Evolutionary conservation across 1,140 invertebrate genomes (phyloP), one percentile per base, ranked within the genome.

Genomic region (Zaprionus capensis): DNA sequence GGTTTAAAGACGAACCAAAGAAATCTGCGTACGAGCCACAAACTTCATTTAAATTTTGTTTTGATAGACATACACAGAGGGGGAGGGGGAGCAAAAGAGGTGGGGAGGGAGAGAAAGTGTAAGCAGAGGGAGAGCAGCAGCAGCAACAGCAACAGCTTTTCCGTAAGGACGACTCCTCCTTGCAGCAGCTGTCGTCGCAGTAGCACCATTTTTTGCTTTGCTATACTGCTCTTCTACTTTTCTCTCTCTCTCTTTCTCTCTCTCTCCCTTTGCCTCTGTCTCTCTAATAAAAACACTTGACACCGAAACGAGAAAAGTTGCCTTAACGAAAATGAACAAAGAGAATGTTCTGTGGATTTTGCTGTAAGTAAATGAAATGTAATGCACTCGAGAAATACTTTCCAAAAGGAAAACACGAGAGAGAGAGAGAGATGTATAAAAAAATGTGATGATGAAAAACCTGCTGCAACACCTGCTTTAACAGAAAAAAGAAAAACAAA

Each of bases 211-310:
- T 71, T 82, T 68, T 67, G 71, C 36, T 22, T 2, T 53, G 17
- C 24, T 46, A 17, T 46, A 12, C 11, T 46, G n/a, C 14, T 26
- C 5, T 14, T 5, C 26, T 24, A 15, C 28, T 61, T 24, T 12
- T 38, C 41, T 44, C 31, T 66, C 24, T 22, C n/a, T 36, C 31
- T 22, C 67, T 56, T 55, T 38, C 31, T 38, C n/a, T 49, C 22
- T 59, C 38, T 63, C 53, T 63, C n/a, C 34, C 36, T 68, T 38
- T 51, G 49, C 14, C 73, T 31, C 17, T 70, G 38, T 67, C 49
- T 34, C 65, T 73, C 75, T 78, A 81, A 81, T 81, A 83, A 85
- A 85, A 83, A 71, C 82, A 83, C 82, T 85, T 85, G 82, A 83
- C 81, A 85, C 82, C 74, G 57, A 83, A 85, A 81, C 71, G 62